phyloP scores from a whole-genome alignment of 1,140 invertebrate genomes.

The Calliopsis andreniformis region DNA sequence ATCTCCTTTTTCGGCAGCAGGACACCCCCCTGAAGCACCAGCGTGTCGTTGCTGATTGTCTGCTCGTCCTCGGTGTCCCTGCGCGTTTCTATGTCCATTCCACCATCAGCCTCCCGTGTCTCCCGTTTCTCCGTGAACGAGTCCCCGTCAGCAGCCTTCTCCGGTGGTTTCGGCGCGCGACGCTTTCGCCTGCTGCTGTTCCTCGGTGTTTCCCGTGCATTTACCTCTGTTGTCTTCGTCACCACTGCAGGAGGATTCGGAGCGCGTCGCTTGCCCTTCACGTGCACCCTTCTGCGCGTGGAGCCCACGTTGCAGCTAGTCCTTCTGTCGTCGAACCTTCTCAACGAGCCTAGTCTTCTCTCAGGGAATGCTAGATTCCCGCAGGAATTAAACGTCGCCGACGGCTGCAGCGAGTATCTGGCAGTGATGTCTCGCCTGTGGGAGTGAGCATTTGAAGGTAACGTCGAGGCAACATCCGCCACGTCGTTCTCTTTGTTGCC shows the following conservation, averaged over 20 bases:
- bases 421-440: slow-evolving; percentile 66
- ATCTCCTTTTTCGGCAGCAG: slow-evolving; percentile 69
- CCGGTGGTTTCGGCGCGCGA: slow-evolving; percentile 84
- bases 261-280: slow-evolving; percentile 88
- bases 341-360: slow-evolving; percentile 65
- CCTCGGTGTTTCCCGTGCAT: slow-evolving; percentile 57
- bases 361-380: slow-evolving; percentile 79
- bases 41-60: slow-evolving; percentile 76
- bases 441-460: slow-evolving; percentile 66
- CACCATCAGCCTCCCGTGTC: slow-evolving; percentile 39
- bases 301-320: slow-evolving; percentile 82
- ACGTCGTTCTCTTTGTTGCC: slow-evolving; percentile 63
- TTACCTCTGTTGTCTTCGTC: slow-evolving; percentile 58
- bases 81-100: slow-evolving; percentile 59
- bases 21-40: slow-evolving; percentile 75
- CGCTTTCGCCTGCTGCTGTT: slow-evolving; percentile 81
- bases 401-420: slow-evolving; percentile 77
- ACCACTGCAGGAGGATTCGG: slow-evolving; percentile 84
- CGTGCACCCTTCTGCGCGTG: slow-evolving; percentile 82
- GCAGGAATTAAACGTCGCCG: slow-evolving; percentile 80
- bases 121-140: slow-evolving; percentile 24
- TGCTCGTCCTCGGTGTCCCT: slow-evolving; percentile 36
- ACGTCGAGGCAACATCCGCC: slow-evolving; percentile 58
- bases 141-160: slow-evolving; percentile 19
- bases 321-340: slow-evolving; percentile 76